A percentile compares a stretch with the other conserved stretches of the same genome.
Evolutionary conservation across 2,113 vertebrate species (phyloP).

Genomic region (Egretta garzetta): DNA sequence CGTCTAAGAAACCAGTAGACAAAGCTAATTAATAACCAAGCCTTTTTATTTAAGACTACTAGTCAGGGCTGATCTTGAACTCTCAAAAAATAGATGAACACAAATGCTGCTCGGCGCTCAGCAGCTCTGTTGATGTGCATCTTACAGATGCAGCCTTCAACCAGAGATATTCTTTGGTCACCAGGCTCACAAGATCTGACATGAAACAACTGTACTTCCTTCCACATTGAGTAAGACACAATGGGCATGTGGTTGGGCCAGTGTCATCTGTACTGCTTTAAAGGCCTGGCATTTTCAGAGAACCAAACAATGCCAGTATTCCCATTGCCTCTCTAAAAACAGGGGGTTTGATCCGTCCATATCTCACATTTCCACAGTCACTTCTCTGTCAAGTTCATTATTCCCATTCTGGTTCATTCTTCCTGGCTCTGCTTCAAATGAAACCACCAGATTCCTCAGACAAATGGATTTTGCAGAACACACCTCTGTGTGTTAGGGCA

Average conservation of each 20-base stretch:
- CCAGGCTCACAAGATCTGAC: not conserved
- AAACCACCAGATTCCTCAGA: not conserved
- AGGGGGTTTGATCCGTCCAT: not conserved
- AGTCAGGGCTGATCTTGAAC: not conserved
- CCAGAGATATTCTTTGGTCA: not conserved
- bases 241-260: not conserved
- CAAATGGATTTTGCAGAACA: not conserved
- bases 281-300: not conserved
- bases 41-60: not conserved
- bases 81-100: not conserved
- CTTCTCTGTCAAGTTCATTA: not conserved
- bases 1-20: not conserved
- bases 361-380: not conserved
- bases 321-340: not conserved
- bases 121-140: not conserved
- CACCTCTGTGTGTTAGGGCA: not conserved
- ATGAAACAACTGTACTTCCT: not conserved
- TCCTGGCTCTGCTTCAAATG: not conserved
- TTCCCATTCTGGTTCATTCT: not conserved
- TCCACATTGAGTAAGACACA: not conserved
- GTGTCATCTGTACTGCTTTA: not conserved
- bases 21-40: not conserved
- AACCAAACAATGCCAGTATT: not conserved
- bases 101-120: not conserved
- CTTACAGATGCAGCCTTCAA: not conserved